These are phyloP conservation scores for Lottia gigantea DNA, from an alignment of 2,888 invertebrate species.

Conservation along the genomic window DNA sequence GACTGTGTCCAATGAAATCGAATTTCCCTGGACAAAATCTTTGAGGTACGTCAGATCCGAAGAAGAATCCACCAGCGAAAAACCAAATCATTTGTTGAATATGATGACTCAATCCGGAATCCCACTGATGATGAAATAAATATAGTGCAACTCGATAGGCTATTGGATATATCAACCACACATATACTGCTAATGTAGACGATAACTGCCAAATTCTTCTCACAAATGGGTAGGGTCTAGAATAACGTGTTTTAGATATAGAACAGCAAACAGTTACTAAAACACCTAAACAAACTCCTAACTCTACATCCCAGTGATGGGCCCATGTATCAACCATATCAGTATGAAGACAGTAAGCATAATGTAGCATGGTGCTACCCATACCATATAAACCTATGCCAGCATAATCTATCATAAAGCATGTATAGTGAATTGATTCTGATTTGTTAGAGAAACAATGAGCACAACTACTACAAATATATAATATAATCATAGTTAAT, in stretches of 20 bases:
- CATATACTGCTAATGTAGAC: slow-evolving; percentile 60
- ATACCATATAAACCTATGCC: slow-evolving; percentile 67
- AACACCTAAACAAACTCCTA: slow-evolving; percentile 58
- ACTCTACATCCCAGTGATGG: slow-evolving; percentile 48
- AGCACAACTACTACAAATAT: slow-evolving; percentile 58
- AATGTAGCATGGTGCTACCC: slow-evolving; percentile 65
- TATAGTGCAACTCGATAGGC: slow-evolving; percentile 53
- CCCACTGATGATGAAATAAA: slow-evolving; percentile 45
- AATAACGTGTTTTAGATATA: slow-evolving; percentile 60
- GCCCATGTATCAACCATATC: slow-evolving; percentile 45
- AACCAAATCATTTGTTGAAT: slow-evolving; percentile 64
- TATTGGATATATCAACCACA: slow-evolving; percentile 58
- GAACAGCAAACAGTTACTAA: slow-evolving; percentile 58
- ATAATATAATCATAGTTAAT: slow-evolving; percentile 58
- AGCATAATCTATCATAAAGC: slow-evolving; percentile 67
- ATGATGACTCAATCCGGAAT: slow-evolving; percentile 56
- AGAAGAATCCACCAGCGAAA: slow-evolving; percentile 62
- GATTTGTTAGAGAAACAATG: slow-evolving; percentile 64
- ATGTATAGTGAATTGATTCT: slow-evolving; percentile 63
- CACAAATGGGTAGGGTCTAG: slow-evolving; percentile 63
- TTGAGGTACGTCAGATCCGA: slow-evolving; percentile 65
- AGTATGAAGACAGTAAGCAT: slow-evolving; percentile 59
- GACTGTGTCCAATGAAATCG: slow-evolving; percentile 65
- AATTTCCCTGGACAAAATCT: slow-evolving; percentile 61
- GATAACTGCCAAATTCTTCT: slow-evolving; percentile 64